Base-by-base conservation (phyloP, 2,888 invertebrate genomes). In the Cephalotes varians region DNA sequence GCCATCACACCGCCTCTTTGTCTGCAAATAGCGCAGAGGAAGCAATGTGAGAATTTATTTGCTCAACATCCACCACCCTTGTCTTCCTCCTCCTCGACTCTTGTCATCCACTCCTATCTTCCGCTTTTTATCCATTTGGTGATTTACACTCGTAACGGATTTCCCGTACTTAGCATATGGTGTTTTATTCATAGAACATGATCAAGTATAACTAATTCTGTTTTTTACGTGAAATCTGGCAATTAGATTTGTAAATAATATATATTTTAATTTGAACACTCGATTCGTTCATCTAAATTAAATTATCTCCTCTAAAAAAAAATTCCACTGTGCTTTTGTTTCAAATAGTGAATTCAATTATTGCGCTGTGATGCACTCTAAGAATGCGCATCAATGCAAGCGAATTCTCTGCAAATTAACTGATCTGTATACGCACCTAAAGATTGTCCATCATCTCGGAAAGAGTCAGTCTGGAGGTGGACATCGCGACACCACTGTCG, bases 401-500 rank as follows among this genome's bases (percentile, higher is more conserved):
- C 25, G 40, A 64, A 25, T 9, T 64, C 25, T 12, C 18, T 25
- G 40, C 1, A 40, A 62, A 21, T 10, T 34, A 21, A 25, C 21
- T 9, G 2, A 21, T n/a, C 10, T 25, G 34, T 37, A 28, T 40
- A 40, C 87, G 34, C 81, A 94, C 94, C 94, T 94, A 94, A 92
- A 94, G 94, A 93, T 94, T 94, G 92, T 94, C 95, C 94, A 95
- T 95, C 95, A 96, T 96, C 93, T 96, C 96, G 91, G 96, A 95
- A 90, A 96, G 95, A 91, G 96, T 96, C 93, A 96, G 95, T 93
- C 96, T 96, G 93, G 96, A 96, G 92, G 96, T 96, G 93, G 96
- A 96, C 96, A 96, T 96, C 92, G 96, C 96, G 94, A 96, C 97
- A 91, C 97, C 97, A 93, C 97, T 97, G 95, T 97, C 97, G 93